Evolutionary conservation across 2,113 vertebrate genomes (phyloP), one percentile per base, ranked within the genome.

Genomic region (Hyla sarda): DNA sequence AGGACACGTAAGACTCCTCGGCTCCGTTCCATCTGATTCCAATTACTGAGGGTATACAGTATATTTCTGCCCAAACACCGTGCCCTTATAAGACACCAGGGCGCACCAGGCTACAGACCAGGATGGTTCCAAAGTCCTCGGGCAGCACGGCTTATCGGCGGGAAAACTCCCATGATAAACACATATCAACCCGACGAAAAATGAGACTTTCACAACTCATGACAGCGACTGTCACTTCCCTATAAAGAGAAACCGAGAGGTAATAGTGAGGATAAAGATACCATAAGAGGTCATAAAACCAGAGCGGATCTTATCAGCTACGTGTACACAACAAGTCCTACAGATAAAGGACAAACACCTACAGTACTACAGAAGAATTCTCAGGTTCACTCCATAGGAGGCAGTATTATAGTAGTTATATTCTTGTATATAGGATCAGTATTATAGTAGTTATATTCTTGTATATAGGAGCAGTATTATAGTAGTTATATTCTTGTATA

Each of bases 101-200:
- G 23, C 21, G 32, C 17, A 32, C n/a, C 1, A 32, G 17, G 14
- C 19, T 23, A 34, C 37, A 12, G 8, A 41, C 41, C 41, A 41
- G 71, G 34, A 73, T 23, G 19, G 37, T 12, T 37, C 8, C 71
- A 45, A 73, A 73, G 65, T 73, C 71, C 71, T 73, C 8, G 10
- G 30, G 10, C 21, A 45, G 10, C 71, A 1, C 19, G 0, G 37
- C 34, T n/a, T 45, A 45, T 73, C 71, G n/a, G 19, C 37, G 12
- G 60, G 37, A 73, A 73, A n/a, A 73, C 71, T 73, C 71, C 37
- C 37, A 45, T 45, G 37, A 73, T 73, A 69, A 69, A 69, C 65
- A 71, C 17, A 37, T 67, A 28, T 69, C 28, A 1, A 73, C 21
- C 32, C 8, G 7, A 30, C 19, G 30, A 69, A 16, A 32, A 69